phyloP scores from a whole-genome alignment of 2,888 invertebrate species.

The Chrysotoxum bicinctum region DNA sequence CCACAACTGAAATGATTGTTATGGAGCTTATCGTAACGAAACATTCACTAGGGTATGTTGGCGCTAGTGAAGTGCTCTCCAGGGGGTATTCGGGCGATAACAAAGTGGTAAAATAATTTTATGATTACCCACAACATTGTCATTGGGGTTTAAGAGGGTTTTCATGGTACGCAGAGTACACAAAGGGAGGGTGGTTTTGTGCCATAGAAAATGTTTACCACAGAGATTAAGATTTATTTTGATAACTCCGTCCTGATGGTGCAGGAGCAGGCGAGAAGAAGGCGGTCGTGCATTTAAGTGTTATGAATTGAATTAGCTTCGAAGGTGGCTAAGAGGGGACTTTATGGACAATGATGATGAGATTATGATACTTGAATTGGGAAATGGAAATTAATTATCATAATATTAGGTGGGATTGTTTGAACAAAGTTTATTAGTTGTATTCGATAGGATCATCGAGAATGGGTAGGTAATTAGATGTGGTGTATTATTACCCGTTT shows the following conservation, averaged over 20 bases:
- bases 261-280: neutral
- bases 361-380: constrained; percentile 36
- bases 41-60: constrained; percentile 44
- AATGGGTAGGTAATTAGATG: no score
- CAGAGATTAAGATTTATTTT: constrained; percentile 71
- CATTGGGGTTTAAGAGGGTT: constrained; percentile 22
- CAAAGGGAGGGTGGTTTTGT: neutral
- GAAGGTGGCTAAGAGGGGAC: neutral
- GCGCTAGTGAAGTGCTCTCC: constrained; percentile 43
- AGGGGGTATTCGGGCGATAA: constrained; percentile 64
- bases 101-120: constrained; percentile 71
- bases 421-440: neutral
- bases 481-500: no score
- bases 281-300: constrained; percentile 30
- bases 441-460: no score
- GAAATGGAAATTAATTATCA: neutral
- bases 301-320: constrained; percentile 57
- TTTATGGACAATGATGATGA: constrained; percentile 33
- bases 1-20: constrained; percentile 22
- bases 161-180: neutral
- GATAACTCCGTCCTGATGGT: constrained; percentile 32
- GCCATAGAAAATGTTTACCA: constrained; percentile 49
- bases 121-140: constrained; percentile 71
- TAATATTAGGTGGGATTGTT: neutral
- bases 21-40: constrained; percentile 67